These are phyloP conservation scores for Microplitis mediator DNA, from an alignment of 1,140 invertebrate species.

Conservation along the genomic window DNA sequence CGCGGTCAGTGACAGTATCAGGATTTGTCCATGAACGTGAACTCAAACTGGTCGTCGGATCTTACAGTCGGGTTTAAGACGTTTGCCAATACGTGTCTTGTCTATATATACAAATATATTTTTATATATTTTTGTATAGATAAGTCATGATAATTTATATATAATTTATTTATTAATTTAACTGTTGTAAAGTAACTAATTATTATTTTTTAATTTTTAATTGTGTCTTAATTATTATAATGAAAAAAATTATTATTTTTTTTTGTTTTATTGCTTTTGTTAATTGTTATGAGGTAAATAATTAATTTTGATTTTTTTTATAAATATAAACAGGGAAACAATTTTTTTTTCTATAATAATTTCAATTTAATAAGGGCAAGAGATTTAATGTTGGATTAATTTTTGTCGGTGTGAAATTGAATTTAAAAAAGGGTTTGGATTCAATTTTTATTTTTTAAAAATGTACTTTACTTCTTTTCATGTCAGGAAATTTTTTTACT, in stretches of 20 bases:
- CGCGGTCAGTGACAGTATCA: constrained; percentile 51
- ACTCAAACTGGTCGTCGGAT: constrained; percentile 53
- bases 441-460: no score
- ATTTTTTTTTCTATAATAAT: no score
- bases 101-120: background rate
- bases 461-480: no score
- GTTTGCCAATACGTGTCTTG: background rate
- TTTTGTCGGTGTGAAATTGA: no score
- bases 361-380: no score
- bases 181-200: background rate
- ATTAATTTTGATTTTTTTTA: no score
- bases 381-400: no score
- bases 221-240: no score
- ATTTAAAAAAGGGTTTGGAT: no score
- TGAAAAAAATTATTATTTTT: constrained; percentile 42
- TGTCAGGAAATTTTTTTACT: no score
- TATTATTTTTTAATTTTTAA: constrained; percentile 48
- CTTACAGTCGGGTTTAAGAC: constrained; percentile 31
- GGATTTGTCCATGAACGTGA: constrained; percentile 53
- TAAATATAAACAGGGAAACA: no score
- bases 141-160: constrained; percentile 43
- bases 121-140: constrained; percentile 43
- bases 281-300: no score
- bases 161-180: constrained; percentile 36
- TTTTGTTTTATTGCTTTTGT: constrained; percentile 41